These are phyloP conservation scores for Trachythela sp. DNA, from an alignment of 64 coral and sea anemone genomes.

Conservation along the genomic window DNA sequence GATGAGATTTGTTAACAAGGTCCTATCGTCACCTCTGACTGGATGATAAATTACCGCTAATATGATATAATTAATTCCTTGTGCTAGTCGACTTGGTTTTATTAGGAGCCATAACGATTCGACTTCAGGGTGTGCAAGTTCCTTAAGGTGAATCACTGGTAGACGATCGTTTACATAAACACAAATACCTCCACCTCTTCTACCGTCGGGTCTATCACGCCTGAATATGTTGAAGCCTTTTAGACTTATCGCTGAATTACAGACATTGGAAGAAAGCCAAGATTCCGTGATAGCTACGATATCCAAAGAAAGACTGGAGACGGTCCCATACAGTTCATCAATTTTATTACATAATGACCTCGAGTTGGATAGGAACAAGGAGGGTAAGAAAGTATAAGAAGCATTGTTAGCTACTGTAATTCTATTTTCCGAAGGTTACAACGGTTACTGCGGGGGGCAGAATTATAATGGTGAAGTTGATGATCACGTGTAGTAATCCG, in stretches of 20 bases:
- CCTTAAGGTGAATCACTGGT: neutral
- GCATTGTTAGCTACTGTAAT: neutral
- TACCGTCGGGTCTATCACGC: neutral
- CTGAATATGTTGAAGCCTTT: neutral
- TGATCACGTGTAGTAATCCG: too few relatives aligned
- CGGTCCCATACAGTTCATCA: too few relatives aligned
- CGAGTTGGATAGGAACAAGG: too few relatives aligned
- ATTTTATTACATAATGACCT: too few relatives aligned
- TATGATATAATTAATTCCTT: neutral
- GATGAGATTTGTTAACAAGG: constrained; percentile 7
- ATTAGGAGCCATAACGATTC: constrained; percentile 16
- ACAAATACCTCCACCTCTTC: neutral
- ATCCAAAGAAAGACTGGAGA: too few relatives aligned
- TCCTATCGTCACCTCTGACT: neutral
- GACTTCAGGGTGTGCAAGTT: neutral
- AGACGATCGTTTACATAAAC: neutral
- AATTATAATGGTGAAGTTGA: too few relatives aligned
- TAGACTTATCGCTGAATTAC: neutral
- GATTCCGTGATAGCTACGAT: too few relatives aligned
- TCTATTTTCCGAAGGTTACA: neutral
- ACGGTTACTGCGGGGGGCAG: neutral
- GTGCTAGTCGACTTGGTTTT: neutral
- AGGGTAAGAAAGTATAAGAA: too few relatives aligned
- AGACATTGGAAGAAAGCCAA: neutral
- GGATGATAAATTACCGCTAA: constrained; percentile 44